Percentiles rank a stretch among this genome's conserved stretches.
Conservation (phyloP, 1,140 invertebrate genomes). For the Drosophila baimaii region DNA sequence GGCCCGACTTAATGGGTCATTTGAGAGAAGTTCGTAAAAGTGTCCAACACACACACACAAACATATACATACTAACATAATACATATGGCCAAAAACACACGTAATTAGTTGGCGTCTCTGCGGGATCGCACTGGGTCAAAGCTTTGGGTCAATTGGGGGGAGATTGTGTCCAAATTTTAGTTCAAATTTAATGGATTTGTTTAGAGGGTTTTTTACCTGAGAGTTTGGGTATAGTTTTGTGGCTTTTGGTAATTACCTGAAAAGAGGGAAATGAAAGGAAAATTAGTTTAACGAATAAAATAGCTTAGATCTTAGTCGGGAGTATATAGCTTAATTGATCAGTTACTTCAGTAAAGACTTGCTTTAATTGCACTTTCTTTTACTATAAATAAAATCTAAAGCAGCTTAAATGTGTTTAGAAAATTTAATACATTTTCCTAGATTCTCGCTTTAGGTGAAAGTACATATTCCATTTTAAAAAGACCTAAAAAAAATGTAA, state of each 20-base stretch:
- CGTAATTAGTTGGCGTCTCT: conserved; percentile 61
- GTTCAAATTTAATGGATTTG: conserved; percentile 32
- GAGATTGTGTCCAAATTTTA: conserved; percentile 35
- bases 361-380: neutral
- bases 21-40: conserved; percentile 72
- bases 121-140: conserved; percentile 51
- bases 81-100: conserved; percentile 28
- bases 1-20: conserved; percentile 76
- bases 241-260: conserved; percentile 36
- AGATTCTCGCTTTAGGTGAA: neutral
- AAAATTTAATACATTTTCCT: neutral
- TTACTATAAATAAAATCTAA: neutral
- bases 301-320: too few species aligned
- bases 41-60: conserved; percentile 49
- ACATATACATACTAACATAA: too few species aligned
- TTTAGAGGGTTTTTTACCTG: conserved; percentile 53
- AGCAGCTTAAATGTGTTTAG: neutral
- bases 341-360: too few species aligned
- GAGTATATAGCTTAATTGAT: too few species aligned
- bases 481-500: neutral
- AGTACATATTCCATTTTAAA: neutral
- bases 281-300: neutral
- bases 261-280: conserved; percentile 25
- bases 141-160: conserved; percentile 39
- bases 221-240: neutral